Evolutionary conservation across 2,113 vertebrate genomes (phyloP).

Genomic region (Lophochroa leadbeateri): DNA sequence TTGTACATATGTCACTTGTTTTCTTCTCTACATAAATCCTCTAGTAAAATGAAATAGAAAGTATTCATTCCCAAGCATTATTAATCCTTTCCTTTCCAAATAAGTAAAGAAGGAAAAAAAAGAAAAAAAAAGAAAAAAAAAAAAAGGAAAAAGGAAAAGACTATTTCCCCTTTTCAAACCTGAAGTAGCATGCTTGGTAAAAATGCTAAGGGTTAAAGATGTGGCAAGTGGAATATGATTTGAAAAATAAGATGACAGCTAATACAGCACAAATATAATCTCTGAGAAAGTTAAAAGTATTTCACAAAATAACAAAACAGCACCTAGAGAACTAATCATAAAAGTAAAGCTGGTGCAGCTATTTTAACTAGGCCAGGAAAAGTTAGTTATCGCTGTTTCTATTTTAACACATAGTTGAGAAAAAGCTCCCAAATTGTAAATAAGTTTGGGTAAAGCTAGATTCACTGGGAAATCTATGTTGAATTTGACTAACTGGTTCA

Average conservation of each 20-base stretch:
- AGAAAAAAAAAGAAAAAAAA: fast-evolving
- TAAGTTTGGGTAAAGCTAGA: not conserved
- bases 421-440: not conserved
- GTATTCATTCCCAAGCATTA: not conserved
- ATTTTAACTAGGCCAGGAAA: not conserved
- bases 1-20: not conserved
- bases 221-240: not conserved
- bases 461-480: not conserved
- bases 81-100: not conserved
- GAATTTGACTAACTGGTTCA: not conserved
- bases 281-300: not conserved
- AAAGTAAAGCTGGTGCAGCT: not conserved
- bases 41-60: not conserved
- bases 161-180: not conserved
- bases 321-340: not conserved
- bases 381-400: not conserved
- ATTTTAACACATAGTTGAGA: not conserved
- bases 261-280: not conserved
- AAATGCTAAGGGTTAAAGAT: not conserved
- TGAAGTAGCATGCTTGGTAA: not conserved
- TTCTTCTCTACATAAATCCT: not conserved
- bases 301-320: not conserved
- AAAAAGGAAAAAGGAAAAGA: not conserved
- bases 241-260: not conserved
- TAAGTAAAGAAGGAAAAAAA: not conserved